phyloP scores from a whole-genome alignment of 1,140 invertebrate species.

The Lysiphlebus fabarum region DNA sequence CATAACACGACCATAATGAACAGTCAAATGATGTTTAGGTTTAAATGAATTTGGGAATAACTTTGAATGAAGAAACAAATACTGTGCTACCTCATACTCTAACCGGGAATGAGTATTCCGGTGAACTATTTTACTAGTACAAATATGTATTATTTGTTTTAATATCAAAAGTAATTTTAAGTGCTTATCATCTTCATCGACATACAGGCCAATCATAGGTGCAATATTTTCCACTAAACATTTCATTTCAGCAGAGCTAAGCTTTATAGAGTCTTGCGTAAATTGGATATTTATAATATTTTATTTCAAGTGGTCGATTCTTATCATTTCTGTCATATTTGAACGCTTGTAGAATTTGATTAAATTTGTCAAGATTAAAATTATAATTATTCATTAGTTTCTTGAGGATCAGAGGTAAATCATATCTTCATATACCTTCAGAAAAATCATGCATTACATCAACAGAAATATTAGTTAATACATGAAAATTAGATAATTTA shows the following conservation, averaged over 20 bases:
- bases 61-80: neutral
- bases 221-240: too few relatives aligned
- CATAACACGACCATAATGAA: slow-evolving; percentile 11
- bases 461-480: neutral
- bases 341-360: neutral
- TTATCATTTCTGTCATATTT: slow-evolving; percentile 1
- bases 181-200: too few relatives aligned
- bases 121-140: slow-evolving; percentile 2
- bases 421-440: slow-evolving; percentile 14
- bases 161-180: neutral
- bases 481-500: slow-evolving; percentile 1
- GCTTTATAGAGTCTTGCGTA: too few relatives aligned
- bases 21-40: slow-evolving; percentile 17
- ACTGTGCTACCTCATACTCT: neutral
- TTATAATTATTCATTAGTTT: neutral
- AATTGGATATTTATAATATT: too few relatives aligned
- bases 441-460: slow-evolving; percentile 14
- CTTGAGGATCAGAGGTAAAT: neutral
- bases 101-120: too few relatives aligned
- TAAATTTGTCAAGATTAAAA: neutral
- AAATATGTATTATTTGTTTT: slow-evolving; percentile 10
- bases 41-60: slow-evolving; percentile 5
- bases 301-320: neutral
- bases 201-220: too few relatives aligned
- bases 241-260: too few relatives aligned